phyloP scores from a whole-genome alignment of 2,797 vertebrate genomes.

The Rhinatrema bivittatum region DNA sequence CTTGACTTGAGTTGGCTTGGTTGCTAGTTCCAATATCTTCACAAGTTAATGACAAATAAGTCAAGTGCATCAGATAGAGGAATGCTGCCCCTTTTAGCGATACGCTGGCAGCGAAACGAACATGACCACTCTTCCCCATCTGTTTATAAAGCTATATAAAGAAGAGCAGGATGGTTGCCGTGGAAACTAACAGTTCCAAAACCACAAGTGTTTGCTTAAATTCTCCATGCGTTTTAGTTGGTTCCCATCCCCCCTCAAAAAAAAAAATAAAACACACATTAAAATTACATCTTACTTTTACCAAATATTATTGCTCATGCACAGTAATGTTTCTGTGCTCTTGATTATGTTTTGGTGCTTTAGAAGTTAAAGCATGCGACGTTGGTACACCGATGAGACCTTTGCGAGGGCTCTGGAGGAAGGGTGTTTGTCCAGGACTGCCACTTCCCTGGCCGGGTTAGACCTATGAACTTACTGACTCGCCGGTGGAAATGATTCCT shows the following conservation, averaged over 20 bases:
- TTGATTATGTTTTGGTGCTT: too few relatives aligned
- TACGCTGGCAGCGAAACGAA: constrained; percentile 64
- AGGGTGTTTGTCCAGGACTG: too few relatives aligned
- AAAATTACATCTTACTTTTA: too few relatives aligned
- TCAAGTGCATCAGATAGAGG: constrained; percentile 36
- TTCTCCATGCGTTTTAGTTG: constrained; percentile 42
- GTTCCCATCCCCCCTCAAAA: background rate
- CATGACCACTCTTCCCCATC: constrained; percentile 67
- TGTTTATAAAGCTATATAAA: constrained; percentile 77
- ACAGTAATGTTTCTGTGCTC: too few relatives aligned
- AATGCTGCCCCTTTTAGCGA: constrained; percentile 56
- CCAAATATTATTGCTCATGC: too few relatives aligned
- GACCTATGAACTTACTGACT: too few relatives aligned
- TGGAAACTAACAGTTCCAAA: constrained; percentile 63
- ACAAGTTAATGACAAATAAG: constrained; percentile 45
- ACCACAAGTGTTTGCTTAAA: constrained; percentile 62
- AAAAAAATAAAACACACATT: too few relatives aligned
- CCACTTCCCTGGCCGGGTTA: too few relatives aligned
- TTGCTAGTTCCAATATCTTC: constrained; percentile 40
- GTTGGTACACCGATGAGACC: too few relatives aligned
- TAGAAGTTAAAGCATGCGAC: too few relatives aligned
- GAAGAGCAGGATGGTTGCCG: constrained; percentile 58
- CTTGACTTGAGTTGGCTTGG: constrained; percentile 45
- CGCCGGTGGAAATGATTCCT: too few relatives aligned
- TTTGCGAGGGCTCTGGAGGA: too few relatives aligned